Conservation (phyloP, 2,888 invertebrate genomes). For the Catocala fraxini region DNA sequence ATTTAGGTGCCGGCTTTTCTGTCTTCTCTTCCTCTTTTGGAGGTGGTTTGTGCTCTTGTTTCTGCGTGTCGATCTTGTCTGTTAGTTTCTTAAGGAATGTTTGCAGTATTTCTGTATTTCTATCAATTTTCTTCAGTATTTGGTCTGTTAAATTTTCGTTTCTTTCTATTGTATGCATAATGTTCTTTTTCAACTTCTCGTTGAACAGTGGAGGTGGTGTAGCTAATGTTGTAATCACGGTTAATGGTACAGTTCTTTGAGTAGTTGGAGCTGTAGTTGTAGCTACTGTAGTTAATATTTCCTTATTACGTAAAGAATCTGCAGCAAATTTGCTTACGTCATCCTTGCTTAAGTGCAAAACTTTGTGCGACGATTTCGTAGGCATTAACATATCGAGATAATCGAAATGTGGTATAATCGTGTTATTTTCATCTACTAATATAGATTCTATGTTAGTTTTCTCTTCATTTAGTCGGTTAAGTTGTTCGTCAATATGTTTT, state of each 20-base stretch:
- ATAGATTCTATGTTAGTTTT: slow-evolving; percentile 60
- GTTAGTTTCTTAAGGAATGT: slow-evolving; percentile 66
- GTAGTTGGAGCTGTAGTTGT: slow-evolving; percentile 9
- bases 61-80: slow-evolving; percentile 43
- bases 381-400: slow-evolving; percentile 39
- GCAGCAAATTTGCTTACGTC: slow-evolving; percentile 40
- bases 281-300: slow-evolving; percentile 17
- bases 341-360: slow-evolving; percentile 41
- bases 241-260: not conserved
- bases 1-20: not conserved
- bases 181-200: slow-evolving; percentile 40
- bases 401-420: slow-evolving; percentile 30
- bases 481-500: slow-evolving; percentile 64
- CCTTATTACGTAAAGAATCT: slow-evolving; percentile 30
- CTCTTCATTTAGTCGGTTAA: slow-evolving; percentile 64
- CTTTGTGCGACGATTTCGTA: slow-evolving; percentile 34
- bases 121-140: slow-evolving; percentile 73
- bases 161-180: slow-evolving; percentile 59
- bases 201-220: slow-evolving; percentile 17
- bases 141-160: slow-evolving; percentile 71
- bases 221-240: slow-evolving; percentile 16
- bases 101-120: slow-evolving; percentile 70
- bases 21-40: slow-evolving; percentile 3
- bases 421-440: slow-evolving; percentile 20
- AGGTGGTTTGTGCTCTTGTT: slow-evolving; percentile 1